phyloP scores from a whole-genome alignment of 1,140 invertebrate species.

The Stenopsyche tienmushanensis region DNA sequence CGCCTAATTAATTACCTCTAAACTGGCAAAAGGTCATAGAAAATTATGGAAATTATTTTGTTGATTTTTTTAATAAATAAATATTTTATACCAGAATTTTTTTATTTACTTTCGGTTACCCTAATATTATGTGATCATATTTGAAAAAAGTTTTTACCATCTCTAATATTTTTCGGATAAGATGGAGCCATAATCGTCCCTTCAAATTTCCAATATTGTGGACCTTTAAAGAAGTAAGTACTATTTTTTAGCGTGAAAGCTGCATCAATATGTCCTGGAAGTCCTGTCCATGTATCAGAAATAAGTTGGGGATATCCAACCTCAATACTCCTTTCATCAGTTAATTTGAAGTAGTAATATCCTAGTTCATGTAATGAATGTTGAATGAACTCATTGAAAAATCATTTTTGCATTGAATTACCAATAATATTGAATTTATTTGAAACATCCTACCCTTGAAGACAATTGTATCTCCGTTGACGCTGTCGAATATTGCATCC shows the following conservation, averaged over 20 bases:
- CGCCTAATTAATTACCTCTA: no score
- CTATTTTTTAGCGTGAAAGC: conserved; percentile 90
- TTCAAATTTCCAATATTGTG: conserved; percentile 90
- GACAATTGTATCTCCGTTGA: conserved; percentile 78
- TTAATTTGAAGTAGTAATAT: conserved; percentile 78
- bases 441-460: conserved; percentile 71
- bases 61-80: no score
- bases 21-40: no score
- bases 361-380: conserved; percentile 55
- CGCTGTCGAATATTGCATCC: conserved; percentile 84
- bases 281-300: conserved; percentile 73
- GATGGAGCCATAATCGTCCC: conserved; percentile 79
- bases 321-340: conserved; percentile 75
- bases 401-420: neutral
- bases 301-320: conserved; percentile 81
- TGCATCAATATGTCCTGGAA: conserved; percentile 84
- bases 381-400: neutral
- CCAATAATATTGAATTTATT: neutral
- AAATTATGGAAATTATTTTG: no score
- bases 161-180: conserved; percentile 88
- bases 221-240: conserved; percentile 90
- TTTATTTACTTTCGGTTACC: no score
- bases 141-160: conserved; percentile 53
- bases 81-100: no score
- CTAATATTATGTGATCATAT: neutral